Evolutionary conservation across 1,140 invertebrate genomes (phyloP), one percentile per base, ranked within the genome.

Genomic region (Drosophila fuyamai): DNA sequence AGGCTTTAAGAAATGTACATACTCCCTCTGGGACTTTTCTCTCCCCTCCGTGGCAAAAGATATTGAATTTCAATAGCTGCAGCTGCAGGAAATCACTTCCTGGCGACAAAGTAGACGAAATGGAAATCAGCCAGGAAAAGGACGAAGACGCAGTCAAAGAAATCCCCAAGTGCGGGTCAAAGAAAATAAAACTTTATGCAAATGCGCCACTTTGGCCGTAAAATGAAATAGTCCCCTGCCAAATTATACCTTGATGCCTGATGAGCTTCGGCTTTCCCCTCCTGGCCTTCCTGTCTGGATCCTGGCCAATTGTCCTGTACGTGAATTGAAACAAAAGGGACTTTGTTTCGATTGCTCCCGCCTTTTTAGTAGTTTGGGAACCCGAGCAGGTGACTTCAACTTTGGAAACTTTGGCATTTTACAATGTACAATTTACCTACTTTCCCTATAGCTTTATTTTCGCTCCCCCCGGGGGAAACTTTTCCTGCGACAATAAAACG

Each of bases 171-270:
- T 86, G 83, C 83, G 83, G 83, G 83, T 86, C 83, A 86, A 86
- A 88, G 83, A 86, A 86, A 88, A 86, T 86, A 86, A 86, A 86
- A 86, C 83, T 86, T 86, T 86, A 86, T 86, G 83, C 83, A 86
- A 86, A 86, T 86, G 83, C 59, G 83, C 79, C 83, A 86, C 83
- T 86, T 86, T 86, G 83, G 83, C 83, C 83, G 83, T 86, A 86
- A 86, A 86, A 86, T 86, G 83, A 86, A 86, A 86, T 86, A 88
- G 83, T 86, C 83, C 80, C 83, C 48, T 79, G 76, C 76, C 83
- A 88, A 86, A 86, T 86, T 88, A 88, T 86, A 86, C 83, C 83
- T 76, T 86, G 83, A 86, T 79, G 83, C 57, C 84, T 88, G 83
- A 86, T 86, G 83, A 86, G 83, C 82, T 79, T 48, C 58, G 48